A percentile compares a stretch with the other conserved stretches of the same genome.
phyloP scores from a whole-genome alignment of 2,113 vertebrate genomes.

The Petaurus breviceps region DNA sequence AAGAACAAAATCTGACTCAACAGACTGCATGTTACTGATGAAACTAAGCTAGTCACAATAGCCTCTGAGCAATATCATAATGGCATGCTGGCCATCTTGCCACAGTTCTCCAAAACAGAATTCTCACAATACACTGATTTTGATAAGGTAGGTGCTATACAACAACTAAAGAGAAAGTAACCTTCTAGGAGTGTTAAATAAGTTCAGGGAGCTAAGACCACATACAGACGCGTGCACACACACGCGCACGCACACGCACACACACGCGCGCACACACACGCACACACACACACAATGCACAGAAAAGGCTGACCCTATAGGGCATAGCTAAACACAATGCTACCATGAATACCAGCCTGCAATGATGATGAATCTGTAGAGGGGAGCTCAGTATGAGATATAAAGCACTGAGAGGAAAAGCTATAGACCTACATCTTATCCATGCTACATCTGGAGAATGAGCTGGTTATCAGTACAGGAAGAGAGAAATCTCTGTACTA shows the following conservation, averaged over 20 bases:
- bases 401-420: background rate
- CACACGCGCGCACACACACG: background rate
- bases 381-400: background rate
- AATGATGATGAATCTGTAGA: background rate
- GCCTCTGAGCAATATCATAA: background rate
- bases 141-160: background rate
- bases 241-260: background rate
- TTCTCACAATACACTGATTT: background rate
- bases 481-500: background rate
- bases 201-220: background rate
- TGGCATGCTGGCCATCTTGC: background rate
- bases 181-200: background rate
- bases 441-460: background rate
- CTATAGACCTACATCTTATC: background rate
- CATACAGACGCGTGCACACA: background rate
- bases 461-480: background rate
- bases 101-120: background rate
- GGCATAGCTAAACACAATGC: background rate
- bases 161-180: background rate
- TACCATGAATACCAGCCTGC: background rate
- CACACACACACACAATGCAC: background rate
- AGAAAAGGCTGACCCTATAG: background rate
- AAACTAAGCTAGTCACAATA: background rate
- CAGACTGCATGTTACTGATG: background rate
- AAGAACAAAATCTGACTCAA: background rate